Percentiles rank a stretch among this genome's conserved stretches.
phyloP scores from a whole-genome alignment of 2,888 invertebrate genomes.

The Aplocera efformata region DNA sequence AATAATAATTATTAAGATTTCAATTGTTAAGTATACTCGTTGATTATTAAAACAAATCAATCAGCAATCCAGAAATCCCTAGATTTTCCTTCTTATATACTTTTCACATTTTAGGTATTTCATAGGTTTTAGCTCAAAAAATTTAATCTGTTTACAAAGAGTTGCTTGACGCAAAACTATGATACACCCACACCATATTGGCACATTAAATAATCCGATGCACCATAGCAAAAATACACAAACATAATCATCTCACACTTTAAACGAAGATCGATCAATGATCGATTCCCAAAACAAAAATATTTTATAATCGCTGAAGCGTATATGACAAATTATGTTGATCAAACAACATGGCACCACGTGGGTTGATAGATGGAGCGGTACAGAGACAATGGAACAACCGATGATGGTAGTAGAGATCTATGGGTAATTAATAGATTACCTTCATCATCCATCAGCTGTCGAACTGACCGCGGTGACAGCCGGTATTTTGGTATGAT shows the following conservation, averaged over 20 bases:
- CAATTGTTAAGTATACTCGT: no score
- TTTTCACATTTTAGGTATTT: no score
- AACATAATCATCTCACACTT: constrained; percentile 12
- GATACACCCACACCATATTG: background rate
- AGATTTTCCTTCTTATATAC: no score
- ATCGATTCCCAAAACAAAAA: constrained; percentile 33
- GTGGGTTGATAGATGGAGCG: constrained; percentile 68
- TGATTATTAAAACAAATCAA: no score
- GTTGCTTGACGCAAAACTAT: no score
- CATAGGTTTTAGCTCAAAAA: no score
- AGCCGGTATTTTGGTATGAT: constrained; percentile 21
- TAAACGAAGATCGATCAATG: constrained; percentile 25
- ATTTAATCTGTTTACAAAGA: no score
- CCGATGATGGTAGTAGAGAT: constrained; percentile 48
- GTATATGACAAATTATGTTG: constrained; percentile 66
- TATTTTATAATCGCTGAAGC: constrained; percentile 54
- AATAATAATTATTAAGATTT: background rate
- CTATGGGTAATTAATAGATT: constrained; percentile 73
- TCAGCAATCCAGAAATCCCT: no score
- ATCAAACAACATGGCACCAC: constrained; percentile 67
- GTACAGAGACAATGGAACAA: constrained; percentile 68
- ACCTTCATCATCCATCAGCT: constrained; percentile 61
- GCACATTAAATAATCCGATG: background rate
- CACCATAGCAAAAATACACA: constrained; percentile 5
- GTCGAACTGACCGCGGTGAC: constrained; percentile 34